Evolutionary conservation across 2,888 invertebrate genomes (phyloP).

Genomic region (Synergus japonicus): DNA sequence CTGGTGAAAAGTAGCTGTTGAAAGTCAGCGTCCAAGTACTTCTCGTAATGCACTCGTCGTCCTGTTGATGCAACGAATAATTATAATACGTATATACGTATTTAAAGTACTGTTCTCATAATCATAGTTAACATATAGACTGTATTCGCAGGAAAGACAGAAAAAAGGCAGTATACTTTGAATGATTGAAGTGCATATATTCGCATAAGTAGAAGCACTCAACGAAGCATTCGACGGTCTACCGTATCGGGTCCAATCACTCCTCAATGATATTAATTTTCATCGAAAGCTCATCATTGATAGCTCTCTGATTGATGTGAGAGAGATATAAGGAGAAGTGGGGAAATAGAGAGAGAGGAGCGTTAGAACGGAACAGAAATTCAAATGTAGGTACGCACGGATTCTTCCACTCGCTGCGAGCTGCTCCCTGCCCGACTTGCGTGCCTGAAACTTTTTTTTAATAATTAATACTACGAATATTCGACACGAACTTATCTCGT

Average conservation of each 20-base stretch:
- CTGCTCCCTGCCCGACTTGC: slow-evolving; percentile 76
- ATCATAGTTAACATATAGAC: slow-evolving; percentile 10
- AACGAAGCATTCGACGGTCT: slow-evolving; percentile 44
- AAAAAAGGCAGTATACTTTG: background rate
- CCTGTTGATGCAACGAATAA: slow-evolving; percentile 39
- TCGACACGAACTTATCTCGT: slow-evolving; percentile 53
- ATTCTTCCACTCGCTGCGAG: slow-evolving; percentile 74
- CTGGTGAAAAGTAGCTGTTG: background rate
- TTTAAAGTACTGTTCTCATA: slow-evolving; percentile 20
- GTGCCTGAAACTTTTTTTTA: slow-evolving; percentile 72
- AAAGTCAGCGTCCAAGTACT: slow-evolving; percentile 15
- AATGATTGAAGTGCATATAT: slow-evolving; percentile 1
- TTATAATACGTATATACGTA: background rate
- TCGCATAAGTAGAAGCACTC: background rate
- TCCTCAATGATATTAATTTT: slow-evolving; percentile 21
- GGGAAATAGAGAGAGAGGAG: slow-evolving; percentile 23
- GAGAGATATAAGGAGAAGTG: slow-evolving; percentile 45
- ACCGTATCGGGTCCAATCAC: slow-evolving; percentile 53
- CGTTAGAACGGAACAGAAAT: slow-evolving; percentile 38
- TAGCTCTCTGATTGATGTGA: slow-evolving; percentile 22
- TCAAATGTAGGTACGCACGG: slow-evolving; percentile 56
- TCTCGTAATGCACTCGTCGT: slow-evolving; percentile 21
- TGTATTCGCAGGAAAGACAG: background rate
- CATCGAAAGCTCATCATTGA: slow-evolving; percentile 35
- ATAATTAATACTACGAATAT: slow-evolving; percentile 55